A percentile compares a stretch with the other conserved stretches of the same genome.
phyloP scores from a whole-genome alignment of 2,888 invertebrate species.

The Byasa hedistus region DNA sequence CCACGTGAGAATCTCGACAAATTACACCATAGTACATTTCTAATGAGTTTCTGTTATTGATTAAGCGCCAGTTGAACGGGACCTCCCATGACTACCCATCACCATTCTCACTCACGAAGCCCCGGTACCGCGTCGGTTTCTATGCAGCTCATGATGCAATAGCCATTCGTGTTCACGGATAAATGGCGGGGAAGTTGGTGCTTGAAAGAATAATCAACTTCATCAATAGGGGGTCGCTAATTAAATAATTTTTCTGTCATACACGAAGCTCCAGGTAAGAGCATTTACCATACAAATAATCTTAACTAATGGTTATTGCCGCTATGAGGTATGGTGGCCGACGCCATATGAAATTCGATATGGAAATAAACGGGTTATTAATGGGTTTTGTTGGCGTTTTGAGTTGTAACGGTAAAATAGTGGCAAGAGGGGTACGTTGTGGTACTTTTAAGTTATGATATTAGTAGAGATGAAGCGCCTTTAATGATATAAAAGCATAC shows the following conservation, averaged over 20 bases:
- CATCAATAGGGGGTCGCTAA: slow-evolving; percentile 56
- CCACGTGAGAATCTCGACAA: slow-evolving; percentile 58
- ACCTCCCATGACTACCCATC: slow-evolving; percentile 25
- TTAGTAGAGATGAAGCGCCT: slow-evolving; percentile 10
- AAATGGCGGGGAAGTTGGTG: slow-evolving; percentile 28
- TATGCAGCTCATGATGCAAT: slow-evolving; percentile 11
- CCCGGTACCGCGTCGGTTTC: neutral
- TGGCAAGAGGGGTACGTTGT: slow-evolving; percentile 24
- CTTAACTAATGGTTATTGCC: slow-evolving; percentile 49
- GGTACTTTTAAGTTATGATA: slow-evolving; percentile 25
- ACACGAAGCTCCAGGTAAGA: slow-evolving; percentile 21
- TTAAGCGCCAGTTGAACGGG: slow-evolving; percentile 32
- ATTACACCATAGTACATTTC: slow-evolving; percentile 47
- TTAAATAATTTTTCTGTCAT: slow-evolving; percentile 56
- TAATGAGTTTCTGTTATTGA: slow-evolving; percentile 41
- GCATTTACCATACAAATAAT: slow-evolving; percentile 60
- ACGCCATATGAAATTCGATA: slow-evolving; percentile 54
- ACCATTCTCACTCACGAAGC: slow-evolving; percentile 9
- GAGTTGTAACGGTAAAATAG: slow-evolving; percentile 35
- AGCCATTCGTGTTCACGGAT: slow-evolving; percentile 21
- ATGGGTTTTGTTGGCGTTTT: slow-evolving; percentile 42
- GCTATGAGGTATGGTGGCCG: slow-evolving; percentile 49
- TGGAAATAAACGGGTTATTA: slow-evolving; percentile 47
- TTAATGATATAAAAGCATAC: slow-evolving; percentile 16
- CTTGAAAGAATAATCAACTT: slow-evolving; percentile 44